Evolutionary conservation across 2,797 vertebrate species (phyloP), one percentile per base, ranked within the genome.

Genomic region (Gouania willdenowi): DNA sequence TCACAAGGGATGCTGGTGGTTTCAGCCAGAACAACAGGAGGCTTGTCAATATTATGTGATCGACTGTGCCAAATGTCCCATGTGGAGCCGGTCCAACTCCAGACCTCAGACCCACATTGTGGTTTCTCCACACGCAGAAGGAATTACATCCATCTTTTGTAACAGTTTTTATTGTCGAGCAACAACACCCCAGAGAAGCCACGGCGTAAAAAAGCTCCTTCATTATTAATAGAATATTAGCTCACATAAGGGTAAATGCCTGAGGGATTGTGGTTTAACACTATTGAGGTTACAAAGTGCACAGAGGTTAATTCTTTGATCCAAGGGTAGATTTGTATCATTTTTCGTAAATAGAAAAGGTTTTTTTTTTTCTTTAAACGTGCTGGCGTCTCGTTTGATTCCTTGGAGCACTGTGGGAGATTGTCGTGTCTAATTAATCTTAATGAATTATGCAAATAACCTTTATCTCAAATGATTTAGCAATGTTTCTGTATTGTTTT

Each of bases 391-490:
- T 50, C 58, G 50, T 40, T 57, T 65, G 71, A 50, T 71, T 78
- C 75, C 76, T 79, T 16, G 8, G 65, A 77, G 81, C 68, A 21
- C 69, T 54, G 63, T 54, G 71, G 81, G 72, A 82, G 78, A 84
- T 86, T 75, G 79, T 67, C 71, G 65, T 50, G 66, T 83, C 85
- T 88, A 87, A 88, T 89, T 89, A 88, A 90, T 89, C 87, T 84
- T 87, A 88, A 88, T 89, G 86, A 89, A 90, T 90, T 89, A 88
- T 90, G 87, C 87, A 90, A 90, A 89, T 88, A 61, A 44, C 55
- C 83, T 83, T 84, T 87, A 87, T 89, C 88, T 89, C 85, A 84
- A 87, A 86, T 86, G 81, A 89, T 88, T 88, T 89, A 82, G 75
- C 82, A 85, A 85, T 88, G 87, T 87, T 88, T 89, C 83, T 82